Evolutionary conservation across 2,797 vertebrate species (phyloP).

Genomic region (Notoglanidium macrostoma): DNA sequence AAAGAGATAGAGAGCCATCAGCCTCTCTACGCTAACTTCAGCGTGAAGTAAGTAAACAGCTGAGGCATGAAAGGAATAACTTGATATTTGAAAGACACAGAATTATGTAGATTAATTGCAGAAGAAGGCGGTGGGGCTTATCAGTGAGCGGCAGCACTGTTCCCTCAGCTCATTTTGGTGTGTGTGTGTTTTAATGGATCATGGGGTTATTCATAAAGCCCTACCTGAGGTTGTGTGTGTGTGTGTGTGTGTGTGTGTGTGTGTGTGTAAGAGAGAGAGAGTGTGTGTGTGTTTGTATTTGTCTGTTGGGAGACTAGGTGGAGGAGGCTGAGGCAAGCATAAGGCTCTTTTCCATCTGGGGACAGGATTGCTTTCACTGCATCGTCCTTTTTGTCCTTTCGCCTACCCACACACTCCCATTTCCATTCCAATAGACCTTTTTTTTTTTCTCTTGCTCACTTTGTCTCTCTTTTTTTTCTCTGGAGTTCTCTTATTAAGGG

Average conservation of each 20-base stretch:
- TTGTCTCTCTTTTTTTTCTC: not conserved
- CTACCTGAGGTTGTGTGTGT: slow-evolving; percentile 36
- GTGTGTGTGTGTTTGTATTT: slow-evolving; percentile 41
- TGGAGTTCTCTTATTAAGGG: slow-evolving; percentile 9
- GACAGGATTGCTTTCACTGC: slow-evolving; percentile 47
- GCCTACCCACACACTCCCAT: slow-evolving; percentile 48
- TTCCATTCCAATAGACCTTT: slow-evolving; percentile 46
- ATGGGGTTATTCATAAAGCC: slow-evolving; percentile 58
- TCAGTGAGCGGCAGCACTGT: slow-evolving; percentile 56
- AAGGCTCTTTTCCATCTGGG: slow-evolving; percentile 44
- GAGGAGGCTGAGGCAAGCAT: slow-evolving; percentile 46
- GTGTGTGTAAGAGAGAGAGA: slow-evolving; percentile 12
- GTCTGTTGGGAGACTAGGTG: slow-evolving; percentile 32
- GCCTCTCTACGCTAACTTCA: slow-evolving; percentile 43
- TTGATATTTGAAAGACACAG: slow-evolving; percentile 55
- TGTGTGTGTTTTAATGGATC: slow-evolving; percentile 58
- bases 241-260: slow-evolving; percentile 14
- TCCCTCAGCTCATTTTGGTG: slow-evolving; percentile 56
- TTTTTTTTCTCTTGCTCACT: slow-evolving; percentile 10
- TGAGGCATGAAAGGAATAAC: slow-evolving; percentile 58
- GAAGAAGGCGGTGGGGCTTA: slow-evolving; percentile 53
- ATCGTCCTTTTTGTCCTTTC: slow-evolving; percentile 50
- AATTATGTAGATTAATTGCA: slow-evolving; percentile 62
- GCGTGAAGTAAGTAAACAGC: slow-evolving; percentile 50
- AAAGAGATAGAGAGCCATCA: slow-evolving; percentile 21